phyloP scores from a whole-genome alignment of 2,113 vertebrate genomes.

The Oreotrochilus melanogaster region DNA sequence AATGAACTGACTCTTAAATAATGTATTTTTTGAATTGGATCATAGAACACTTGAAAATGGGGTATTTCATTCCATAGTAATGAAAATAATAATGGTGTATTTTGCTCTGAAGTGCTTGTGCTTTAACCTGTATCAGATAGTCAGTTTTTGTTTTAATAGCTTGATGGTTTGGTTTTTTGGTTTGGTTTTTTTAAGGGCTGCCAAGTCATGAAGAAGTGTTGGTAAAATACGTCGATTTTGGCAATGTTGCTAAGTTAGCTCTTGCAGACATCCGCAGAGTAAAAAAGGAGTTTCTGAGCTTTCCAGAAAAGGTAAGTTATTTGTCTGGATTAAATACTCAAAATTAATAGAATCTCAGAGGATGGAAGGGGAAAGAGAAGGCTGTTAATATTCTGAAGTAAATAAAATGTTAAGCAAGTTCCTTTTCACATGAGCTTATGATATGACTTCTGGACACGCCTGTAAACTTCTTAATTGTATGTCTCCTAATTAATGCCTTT shows the following conservation, averaged over 20 bases:
- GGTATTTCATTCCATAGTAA: not conserved
- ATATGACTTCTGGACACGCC: not conserved
- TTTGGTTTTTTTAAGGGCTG: slow-evolving; percentile 78
- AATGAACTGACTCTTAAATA: not conserved
- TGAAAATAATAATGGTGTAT: not conserved
- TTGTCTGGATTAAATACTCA: not conserved
- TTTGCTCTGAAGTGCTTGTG: not conserved
- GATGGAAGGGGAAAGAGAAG: not conserved
- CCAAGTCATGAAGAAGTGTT: slow-evolving; percentile 79
- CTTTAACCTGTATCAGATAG: not conserved
- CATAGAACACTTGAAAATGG: not conserved
- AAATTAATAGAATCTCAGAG: not conserved
- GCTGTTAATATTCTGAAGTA: not conserved
- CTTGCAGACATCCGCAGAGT: slow-evolving; percentile 84
- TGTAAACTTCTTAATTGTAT: not conserved
- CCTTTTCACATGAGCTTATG: not conserved
- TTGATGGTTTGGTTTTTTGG: not conserved
- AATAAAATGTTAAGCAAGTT: not conserved
- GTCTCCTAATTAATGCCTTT: not conserved
- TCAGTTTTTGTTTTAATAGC: not conserved
- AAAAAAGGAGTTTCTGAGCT: slow-evolving; percentile 86
- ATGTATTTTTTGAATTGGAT: accelerated
- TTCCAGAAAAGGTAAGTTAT: slow-evolving; percentile 86
- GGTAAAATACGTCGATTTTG: slow-evolving; percentile 89
- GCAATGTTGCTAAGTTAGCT: slow-evolving; percentile 79